phyloP scores from a whole-genome alignment of 2,888 invertebrate species.

The Disparrhopalites patrizii region DNA sequence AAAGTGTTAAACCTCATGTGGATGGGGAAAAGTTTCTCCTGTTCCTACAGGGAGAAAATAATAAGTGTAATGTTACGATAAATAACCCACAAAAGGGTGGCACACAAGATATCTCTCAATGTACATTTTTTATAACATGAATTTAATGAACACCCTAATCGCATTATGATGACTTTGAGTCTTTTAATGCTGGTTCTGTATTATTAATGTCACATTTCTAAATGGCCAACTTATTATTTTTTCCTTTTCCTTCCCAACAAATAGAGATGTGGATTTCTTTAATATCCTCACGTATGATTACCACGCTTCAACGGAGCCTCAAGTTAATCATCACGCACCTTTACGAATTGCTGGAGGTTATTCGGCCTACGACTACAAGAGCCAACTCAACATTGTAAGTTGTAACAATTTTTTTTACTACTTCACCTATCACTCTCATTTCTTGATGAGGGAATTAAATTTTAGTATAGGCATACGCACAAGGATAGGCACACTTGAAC shows the following conservation, averaged over 20 bases:
- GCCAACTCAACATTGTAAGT: slow-evolving; percentile 83
- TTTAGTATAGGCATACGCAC: background rate
- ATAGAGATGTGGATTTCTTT: slow-evolving; percentile 86
- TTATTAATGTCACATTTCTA: too few species aligned
- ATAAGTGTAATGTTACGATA: too few species aligned
- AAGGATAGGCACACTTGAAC: background rate
- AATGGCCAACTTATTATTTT: too few species aligned
- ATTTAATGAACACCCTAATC: slow-evolving; percentile 6
- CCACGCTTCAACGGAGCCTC: slow-evolving; percentile 85
- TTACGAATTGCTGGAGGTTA: slow-evolving; percentile 73
- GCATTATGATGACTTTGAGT: background rate
- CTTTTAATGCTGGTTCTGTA: too few species aligned
- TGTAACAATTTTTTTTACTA: background rate
- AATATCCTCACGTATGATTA: slow-evolving; percentile 88
- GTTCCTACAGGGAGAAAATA: too few species aligned
- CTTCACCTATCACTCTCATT: background rate
- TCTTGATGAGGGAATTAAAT: background rate
- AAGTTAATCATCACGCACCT: slow-evolving; percentile 87
- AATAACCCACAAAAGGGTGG: too few species aligned
- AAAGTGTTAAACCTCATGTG: too few species aligned
- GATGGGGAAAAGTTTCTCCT: too few species aligned
- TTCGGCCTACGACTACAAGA: slow-evolving; percentile 81
- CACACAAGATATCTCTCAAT: too few species aligned
- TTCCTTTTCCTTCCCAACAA: too few species aligned
- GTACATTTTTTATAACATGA: too few species aligned